A percentile compares a stretch with the other conserved stretches of the same genome.
Conservation (phyloP, 2,888 invertebrate species). For the Fragum whitleyi region DNA sequence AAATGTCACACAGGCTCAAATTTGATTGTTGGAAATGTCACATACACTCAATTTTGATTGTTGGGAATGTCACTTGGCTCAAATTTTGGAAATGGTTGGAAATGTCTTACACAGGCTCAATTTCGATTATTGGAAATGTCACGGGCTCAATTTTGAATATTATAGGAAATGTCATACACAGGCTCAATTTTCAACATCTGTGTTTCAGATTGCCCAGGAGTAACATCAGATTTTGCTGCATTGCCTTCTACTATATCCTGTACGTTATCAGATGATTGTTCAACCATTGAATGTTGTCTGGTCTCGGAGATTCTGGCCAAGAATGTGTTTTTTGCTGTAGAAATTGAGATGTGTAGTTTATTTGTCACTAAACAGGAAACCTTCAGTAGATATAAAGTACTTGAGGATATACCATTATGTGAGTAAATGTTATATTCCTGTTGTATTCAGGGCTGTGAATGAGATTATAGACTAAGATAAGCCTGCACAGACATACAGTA, state of each 20-base stretch:
- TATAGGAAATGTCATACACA: too few relatives aligned
- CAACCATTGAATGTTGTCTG: slow-evolving; percentile 28
- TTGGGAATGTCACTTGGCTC: too few relatives aligned
- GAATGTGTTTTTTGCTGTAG: slow-evolving; percentile 22
- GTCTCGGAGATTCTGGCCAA: slow-evolving; percentile 27
- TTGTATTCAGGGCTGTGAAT: background rate
- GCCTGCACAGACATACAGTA: too few relatives aligned
- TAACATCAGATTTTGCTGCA: slow-evolving; percentile 1
- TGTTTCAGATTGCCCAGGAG: slow-evolving; percentile 32
- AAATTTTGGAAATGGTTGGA: too few relatives aligned
- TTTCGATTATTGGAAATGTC: too few relatives aligned
- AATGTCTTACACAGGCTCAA: too few relatives aligned
- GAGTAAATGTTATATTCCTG: background rate
- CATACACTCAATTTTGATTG: too few relatives aligned
- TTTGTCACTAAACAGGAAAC: slow-evolving; percentile 28
- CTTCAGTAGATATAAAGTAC: slow-evolving; percentile 17
- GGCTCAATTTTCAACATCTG: background rate
- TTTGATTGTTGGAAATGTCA: too few relatives aligned
- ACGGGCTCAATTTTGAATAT: too few relatives aligned
- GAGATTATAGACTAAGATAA: too few relatives aligned
- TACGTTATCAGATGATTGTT: slow-evolving; percentile 37
- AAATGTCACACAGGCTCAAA: too few relatives aligned
- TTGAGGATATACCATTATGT: slow-evolving; percentile 17
- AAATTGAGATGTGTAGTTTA: slow-evolving; percentile 40
- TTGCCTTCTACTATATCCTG: slow-evolving; percentile 31